These are phyloP conservation scores for Chaetophractus vellerosus DNA, from an alignment of 2,797 vertebrate species.

Conservation along the genomic window DNA sequence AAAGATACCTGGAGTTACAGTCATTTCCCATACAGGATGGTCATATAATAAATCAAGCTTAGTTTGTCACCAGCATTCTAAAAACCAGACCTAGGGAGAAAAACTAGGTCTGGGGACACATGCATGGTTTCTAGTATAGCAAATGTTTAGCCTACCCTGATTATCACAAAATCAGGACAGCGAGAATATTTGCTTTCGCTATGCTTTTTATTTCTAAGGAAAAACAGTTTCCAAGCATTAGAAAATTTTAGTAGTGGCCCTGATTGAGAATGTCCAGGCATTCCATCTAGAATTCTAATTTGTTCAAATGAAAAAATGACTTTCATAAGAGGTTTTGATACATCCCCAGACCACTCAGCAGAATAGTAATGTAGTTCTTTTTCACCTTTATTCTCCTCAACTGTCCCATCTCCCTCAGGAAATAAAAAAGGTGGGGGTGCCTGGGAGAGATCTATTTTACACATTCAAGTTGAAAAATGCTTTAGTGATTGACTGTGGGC, in stretches of 20 bases:
- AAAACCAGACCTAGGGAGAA: too few species aligned
- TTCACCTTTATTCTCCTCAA: not conserved
- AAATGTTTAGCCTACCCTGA: too few species aligned
- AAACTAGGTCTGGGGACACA: too few species aligned
- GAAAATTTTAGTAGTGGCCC: not conserved
- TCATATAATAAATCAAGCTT: too few species aligned
- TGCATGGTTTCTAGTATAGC: too few species aligned
- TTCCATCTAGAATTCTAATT: not conserved
- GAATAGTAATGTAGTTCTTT: not conserved
- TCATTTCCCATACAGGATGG: too few species aligned
- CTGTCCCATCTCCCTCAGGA: not conserved
- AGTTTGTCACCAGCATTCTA: too few species aligned
- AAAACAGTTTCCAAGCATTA: constrained; percentile 24
- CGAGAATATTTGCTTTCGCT: too few species aligned
- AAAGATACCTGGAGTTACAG: too few species aligned
- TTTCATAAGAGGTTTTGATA: not conserved
- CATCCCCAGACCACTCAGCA: not conserved
- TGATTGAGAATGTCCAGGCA: not conserved
- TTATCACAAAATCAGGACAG: too few species aligned
- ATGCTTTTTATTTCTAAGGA: constrained; percentile 59
- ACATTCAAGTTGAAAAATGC: not conserved
- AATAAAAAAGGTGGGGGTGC: too few species aligned
- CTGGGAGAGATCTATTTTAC: not conserved
- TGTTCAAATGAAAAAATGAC: not conserved
- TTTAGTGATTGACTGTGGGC: not conserved